These are phyloP conservation scores for Lycaon pictus DNA, from an alignment of 2,113 vertebrate genomes.

Conservation along the genomic window DNA sequence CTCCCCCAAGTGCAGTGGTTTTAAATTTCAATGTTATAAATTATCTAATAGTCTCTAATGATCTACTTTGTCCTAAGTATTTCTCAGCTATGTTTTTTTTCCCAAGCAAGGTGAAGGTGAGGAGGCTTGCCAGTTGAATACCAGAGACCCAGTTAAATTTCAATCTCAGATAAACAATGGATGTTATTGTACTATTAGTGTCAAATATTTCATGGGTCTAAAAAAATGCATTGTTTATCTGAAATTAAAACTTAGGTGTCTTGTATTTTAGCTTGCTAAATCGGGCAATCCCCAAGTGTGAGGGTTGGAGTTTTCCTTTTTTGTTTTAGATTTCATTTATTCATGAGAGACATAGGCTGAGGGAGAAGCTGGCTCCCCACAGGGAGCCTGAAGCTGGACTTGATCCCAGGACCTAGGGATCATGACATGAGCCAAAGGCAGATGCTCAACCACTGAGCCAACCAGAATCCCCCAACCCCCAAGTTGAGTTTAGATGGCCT, in stretches of 20 bases:
- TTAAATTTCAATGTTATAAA: conserved; percentile 8
- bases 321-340: no score
- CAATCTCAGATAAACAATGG: background rate
- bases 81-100: conserved; percentile 33
- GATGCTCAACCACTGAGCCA: no score
- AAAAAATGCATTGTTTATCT: background rate
- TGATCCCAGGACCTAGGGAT: no score
- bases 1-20: background rate
- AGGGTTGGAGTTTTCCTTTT: no score
- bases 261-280: conserved; percentile 4
- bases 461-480: no score
- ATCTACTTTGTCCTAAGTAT: background rate
- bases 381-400: no score
- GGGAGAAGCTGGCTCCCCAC: no score
- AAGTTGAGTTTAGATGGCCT: background rate
- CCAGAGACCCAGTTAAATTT: background rate
- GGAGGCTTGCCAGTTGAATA: background rate
- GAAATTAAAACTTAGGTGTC: background rate
- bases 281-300: background rate
- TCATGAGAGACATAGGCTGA: no score
- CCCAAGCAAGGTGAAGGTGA: background rate
- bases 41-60: background rate
- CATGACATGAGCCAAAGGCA: no score
- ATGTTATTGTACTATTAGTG: background rate
- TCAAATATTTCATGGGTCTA: conserved; percentile 30